Base-by-base conservation (phyloP, 2,888 invertebrate genomes). In the Lepas anatifera region DNA sequence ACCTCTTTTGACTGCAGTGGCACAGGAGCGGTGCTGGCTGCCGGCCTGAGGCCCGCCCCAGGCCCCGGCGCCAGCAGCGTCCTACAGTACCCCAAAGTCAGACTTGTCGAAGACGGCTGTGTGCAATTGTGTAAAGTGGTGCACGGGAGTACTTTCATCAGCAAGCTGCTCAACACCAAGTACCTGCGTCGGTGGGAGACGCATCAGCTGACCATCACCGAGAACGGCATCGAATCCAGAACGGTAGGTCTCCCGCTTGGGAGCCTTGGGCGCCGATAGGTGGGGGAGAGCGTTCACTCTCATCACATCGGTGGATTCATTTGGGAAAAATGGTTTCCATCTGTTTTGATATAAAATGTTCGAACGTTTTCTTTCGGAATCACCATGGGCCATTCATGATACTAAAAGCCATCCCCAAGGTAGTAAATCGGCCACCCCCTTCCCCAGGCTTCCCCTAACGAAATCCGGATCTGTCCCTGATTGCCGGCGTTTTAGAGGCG, bases 121-220 rank as follows among this genome's bases (percentile, higher is more conserved):
- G 84, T 89, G 50, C 86, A 87, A 77, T 84, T 90, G 72, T 90
- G 89, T 82, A 85, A 87, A 77, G 83, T 90, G 75, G 88, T 89
- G 76, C 89, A 90, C 78, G 87, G 88, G 6, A 83, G 88, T 74
- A 89, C 89, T 46, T 86, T 90, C 71, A 87, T 90, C 74, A 88
- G 87, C 80, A 90, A 90, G 80, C 87, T 90, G 75, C 83, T 89
- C 75, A 87, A 88, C 70, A 87, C 89, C 73, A 88, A 89, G 79
- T 89, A 89, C 78, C 82, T 90, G 50, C 81, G 90, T 68, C 82
- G 89, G 73, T 90, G 89, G 89, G 90, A 90, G 79, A 86, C 85
- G 50, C 90, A 90, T 78, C 86, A 86, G 75, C 82, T 90, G 16
- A 84, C 85, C 75, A 81, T 90, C 74, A 84, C 85, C 75, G 86